Evolutionary conservation across 2,888 invertebrate genomes (phyloP).

Genomic region (Lithosia quadra): DNA sequence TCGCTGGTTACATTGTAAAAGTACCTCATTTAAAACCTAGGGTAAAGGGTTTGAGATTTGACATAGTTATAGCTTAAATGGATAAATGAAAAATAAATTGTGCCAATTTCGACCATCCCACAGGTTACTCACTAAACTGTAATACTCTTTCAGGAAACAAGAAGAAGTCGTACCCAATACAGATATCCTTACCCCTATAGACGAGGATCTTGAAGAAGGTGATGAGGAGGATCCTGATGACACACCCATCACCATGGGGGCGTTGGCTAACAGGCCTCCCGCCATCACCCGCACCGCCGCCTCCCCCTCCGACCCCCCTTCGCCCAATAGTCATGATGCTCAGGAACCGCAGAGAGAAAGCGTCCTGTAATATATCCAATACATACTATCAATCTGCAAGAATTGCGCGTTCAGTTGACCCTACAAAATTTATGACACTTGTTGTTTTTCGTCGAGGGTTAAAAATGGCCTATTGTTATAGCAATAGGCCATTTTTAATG

Average conservation of each 20-base stretch:
- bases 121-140: not conserved
- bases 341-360: slow-evolving; percentile 90
- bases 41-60: too few relatives aligned
- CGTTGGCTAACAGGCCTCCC: slow-evolving; percentile 82
- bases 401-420: not conserved
- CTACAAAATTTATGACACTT: too few relatives aligned
- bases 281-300: slow-evolving; percentile 93
- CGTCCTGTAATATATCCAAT: slow-evolving; percentile 85
- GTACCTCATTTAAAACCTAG: too few relatives aligned
- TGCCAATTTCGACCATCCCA: not conserved
- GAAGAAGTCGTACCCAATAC: slow-evolving; percentile 88
- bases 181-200: slow-evolving; percentile 93
- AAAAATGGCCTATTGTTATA: too few relatives aligned
- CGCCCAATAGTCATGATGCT: slow-evolving; percentile 49
- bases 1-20: too few relatives aligned
- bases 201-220: slow-evolving; percentile 91
- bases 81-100: too few relatives aligned
- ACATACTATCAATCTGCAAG: slow-evolving; percentile 8
- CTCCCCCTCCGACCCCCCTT: slow-evolving; percentile 86
- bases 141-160: slow-evolving; percentile 69
- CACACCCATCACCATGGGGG: slow-evolving; percentile 90
- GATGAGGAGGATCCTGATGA: slow-evolving; percentile 91
- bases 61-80: too few relatives aligned
- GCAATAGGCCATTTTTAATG: too few relatives aligned
- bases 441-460: too few relatives aligned